Base-by-base conservation (phyloP, 2,888 invertebrate species). In the Elysia crispata region DNA sequence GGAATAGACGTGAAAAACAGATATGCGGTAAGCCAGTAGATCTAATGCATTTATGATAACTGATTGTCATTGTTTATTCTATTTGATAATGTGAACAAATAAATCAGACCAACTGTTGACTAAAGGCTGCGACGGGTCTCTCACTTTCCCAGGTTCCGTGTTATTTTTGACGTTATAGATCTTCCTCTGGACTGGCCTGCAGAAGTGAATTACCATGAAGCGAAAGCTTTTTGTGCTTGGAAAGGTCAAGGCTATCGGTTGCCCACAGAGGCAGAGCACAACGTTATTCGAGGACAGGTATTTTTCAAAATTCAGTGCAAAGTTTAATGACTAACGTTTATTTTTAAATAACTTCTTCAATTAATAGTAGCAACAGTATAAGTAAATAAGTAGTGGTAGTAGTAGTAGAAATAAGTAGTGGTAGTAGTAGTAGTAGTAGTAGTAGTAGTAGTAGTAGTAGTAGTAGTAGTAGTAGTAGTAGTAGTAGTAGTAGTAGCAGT, bases 111-210 rank as follows among this genome's bases (percentile, higher is more conserved):
- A n/a, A n/a, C n/a, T n/a, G n/a, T n/a, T n/a, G n/a, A n/a, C n/a
- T n/a, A n/a, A n/a, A n/a, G n/a, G n/a, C n/a, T n/a, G n/a, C n/a
- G n/a, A n/a, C n/a, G n/a, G n/a, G n/a, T n/a, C n/a, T n/a, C n/a
- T n/a, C 25, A 33, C 50, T 23, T 18, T 57, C 83, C n/a, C 75
- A 91, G 91, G 83, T 87, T 89, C 74, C 87, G 92, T 13, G 86
- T 86, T 33, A 89, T 91, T 89, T 92, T 89, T 86, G 90, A 91
- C 80, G 86, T 87, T 31, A 81, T 91, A 23, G 88, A 86, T 15
- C 87, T 92, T 88, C 90, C 91, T 0, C 81, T 84, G 86, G 86
- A 91, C 76, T 91, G 91, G 90, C 92, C 92, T 18, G 92, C 89
- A 0, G 91, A 91, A 60, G 89, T 89, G 6, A 92, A 91, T 83